Base-by-base conservation (phyloP, 2,113 vertebrate genomes). In the Gymnogyps californianus region DNA sequence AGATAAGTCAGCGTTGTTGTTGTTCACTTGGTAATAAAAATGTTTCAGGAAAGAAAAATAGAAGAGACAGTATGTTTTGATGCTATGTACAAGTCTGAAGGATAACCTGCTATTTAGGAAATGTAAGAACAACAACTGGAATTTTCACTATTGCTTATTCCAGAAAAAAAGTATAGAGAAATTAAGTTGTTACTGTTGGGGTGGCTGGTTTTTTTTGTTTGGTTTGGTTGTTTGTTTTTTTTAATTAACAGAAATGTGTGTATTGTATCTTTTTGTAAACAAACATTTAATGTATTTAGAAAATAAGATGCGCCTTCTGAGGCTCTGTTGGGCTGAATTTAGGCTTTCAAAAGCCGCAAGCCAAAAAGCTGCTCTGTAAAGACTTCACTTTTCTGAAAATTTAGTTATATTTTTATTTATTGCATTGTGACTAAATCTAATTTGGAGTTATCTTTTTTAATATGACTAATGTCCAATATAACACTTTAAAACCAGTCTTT, bases 21-120 rank as follows among this genome's bases (percentile, higher is more conserved):
- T 93, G 83, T 92, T 92, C 34, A 16, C 92, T 90, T 55, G 72
- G 67, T 83, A 95, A 90, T 93, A 86, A 86, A 90, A 86, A 66
- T 66, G 18, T 70, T 95, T 86, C 38, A 38, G 64, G 59, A 25
- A 77, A 26, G 36, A 49, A 61, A 83, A 93, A 34, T 18, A 40
- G 40, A 42, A 59, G 42, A 51, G 69, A 36, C 20, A 7, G 26
- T 82, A 2, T 82, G 61, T 71, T 79, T 89, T 67, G 62, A 19
- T 91, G 69, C 66, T 84, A 1, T 40, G 40, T 81, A 24, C 29
- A 34, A 79, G 38, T 94, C 57, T 52, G 69, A 93, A 75, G 58
- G 70, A 31, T 82, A 61, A 84, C 49, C 25, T 59, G 25, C 51
- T 78, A 2, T 82, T 76, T 78, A 82, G 89, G 65, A 82, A 86